A percentile compares a stretch with the other conserved stretches of the same genome.
phyloP scores from a whole-genome alignment of 2,797 vertebrate species.

The Halcyon leucocephala region DNA sequence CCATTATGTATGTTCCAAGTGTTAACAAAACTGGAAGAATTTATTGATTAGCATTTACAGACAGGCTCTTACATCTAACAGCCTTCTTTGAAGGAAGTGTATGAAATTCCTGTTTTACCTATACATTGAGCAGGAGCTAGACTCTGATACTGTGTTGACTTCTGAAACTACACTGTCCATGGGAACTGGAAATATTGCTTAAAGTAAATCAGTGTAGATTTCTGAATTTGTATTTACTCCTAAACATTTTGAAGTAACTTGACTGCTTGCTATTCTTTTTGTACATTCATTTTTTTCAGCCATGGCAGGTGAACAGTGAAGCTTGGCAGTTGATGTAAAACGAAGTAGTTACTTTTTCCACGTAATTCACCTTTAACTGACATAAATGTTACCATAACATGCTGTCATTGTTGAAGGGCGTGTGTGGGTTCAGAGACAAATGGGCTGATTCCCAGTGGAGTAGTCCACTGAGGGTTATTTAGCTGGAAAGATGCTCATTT shows the following conservation, averaged over 20 bases:
- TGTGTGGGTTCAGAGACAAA: neutral
- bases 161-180: neutral
- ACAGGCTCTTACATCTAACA: neutral
- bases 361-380: neutral
- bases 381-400: neutral
- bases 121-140: neutral
- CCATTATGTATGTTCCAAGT: neutral
- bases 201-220: neutral
- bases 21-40: neutral
- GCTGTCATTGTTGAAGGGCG: neutral
- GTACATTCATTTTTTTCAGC: neutral
- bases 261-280: no score
- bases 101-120: neutral
- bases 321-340: neutral
- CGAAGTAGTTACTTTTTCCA: neutral
- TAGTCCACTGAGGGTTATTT: neutral
- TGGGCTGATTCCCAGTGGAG: neutral
- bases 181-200: neutral
- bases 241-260: neutral
- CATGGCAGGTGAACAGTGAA: neutral
- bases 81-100: neutral
- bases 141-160: neutral
- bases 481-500: neutral
- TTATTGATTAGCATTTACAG: neutral
- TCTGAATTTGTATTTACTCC: neutral